These are phyloP conservation scores for Aphidoletes aphidimyza DNA, from an alignment of 2,888 invertebrate species.

Conservation along the genomic window DNA sequence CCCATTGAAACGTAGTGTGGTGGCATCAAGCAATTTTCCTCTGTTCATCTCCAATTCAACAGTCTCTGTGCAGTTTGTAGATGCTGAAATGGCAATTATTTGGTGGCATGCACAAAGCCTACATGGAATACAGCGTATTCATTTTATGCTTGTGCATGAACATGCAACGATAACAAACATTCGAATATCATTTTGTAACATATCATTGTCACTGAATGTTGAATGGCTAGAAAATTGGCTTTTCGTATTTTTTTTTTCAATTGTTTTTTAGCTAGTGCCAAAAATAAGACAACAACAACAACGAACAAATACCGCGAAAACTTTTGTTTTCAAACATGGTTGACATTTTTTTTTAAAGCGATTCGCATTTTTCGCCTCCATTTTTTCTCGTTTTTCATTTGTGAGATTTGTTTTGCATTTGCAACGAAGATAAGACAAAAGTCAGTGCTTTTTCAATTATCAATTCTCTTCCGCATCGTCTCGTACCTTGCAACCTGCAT, in stretches of 20 bases:
- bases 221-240: conserved; percentile 43
- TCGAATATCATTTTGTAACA: not conserved
- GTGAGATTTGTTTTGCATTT: not conserved
- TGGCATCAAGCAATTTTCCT: not conserved
- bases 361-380: no score
- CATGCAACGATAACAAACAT: conserved; percentile 28
- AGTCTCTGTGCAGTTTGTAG: not conserved
- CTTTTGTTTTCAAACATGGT: conserved; percentile 1
- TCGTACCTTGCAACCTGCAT: not conserved
- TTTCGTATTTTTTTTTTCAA: conserved; percentile 24
- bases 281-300: not conserved
- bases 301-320: not conserved
- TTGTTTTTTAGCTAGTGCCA: not conserved
- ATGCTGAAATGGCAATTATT: conserved; percentile 46
- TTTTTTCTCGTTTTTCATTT: not conserved
- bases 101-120: conserved; percentile 39
- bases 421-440: conserved; percentile 15
- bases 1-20: not conserved
- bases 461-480: not conserved
- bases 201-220: conserved; percentile 36
- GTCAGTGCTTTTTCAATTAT: conserved; percentile 14
- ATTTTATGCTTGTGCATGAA: not conserved
- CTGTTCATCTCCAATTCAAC: no score
- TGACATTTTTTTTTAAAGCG: not conserved
- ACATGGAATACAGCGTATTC: not conserved